Evolutionary conservation across 2,113 vertebrate species (phyloP), one percentile per base, ranked within the genome.

Genomic region (Laticauda colubrina): DNA sequence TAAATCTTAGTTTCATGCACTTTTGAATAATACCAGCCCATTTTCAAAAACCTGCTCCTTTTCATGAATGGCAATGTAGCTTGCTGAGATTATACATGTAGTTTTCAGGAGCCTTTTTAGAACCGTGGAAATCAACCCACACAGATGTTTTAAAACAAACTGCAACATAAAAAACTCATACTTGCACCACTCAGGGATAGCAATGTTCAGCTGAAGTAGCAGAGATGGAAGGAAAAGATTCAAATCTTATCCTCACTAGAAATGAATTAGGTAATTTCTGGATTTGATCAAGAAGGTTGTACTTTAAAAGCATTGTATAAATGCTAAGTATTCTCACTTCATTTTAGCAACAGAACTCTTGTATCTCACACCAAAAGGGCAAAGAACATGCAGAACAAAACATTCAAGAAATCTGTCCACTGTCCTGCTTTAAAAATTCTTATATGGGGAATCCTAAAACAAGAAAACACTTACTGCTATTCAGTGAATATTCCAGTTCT

Each of bases 321-420:
- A 8, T 39, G 87, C 54, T n/a, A 88, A 56, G 61, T 45, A 81
- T 43, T 48, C 56, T 34, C 9, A 39, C 51, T 86, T 45, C 26
- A 85, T 12, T 85, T 43, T 59, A 85, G 43, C 54, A 85, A 92
- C 64, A 48, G 24, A n/a, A 43, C 3, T n/a, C 26, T 3, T 55
- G 39, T 26, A 55, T 61, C 34, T 92, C 61, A 81, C 45, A 56
- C 1, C 15, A 55, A 91, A 59, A 57, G 55, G 10, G 21, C 54
- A 91, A 59, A 91, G 39, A 85, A 91, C 39, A 64, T 39, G 29
- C 5, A 87, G 48, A 92, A 64, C 51, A 92, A 24, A 81, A 89
- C 23, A 53, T 43, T 48, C 4, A 56, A 45, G 23, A 57, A 56
- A 26, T 26, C 45, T 26, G n/a, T 56, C 51, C 75, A 5, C 55